These are phyloP conservation scores for Ellobius talpinus DNA, from an alignment of 2,113 vertebrate species.

Conservation along the genomic window DNA sequence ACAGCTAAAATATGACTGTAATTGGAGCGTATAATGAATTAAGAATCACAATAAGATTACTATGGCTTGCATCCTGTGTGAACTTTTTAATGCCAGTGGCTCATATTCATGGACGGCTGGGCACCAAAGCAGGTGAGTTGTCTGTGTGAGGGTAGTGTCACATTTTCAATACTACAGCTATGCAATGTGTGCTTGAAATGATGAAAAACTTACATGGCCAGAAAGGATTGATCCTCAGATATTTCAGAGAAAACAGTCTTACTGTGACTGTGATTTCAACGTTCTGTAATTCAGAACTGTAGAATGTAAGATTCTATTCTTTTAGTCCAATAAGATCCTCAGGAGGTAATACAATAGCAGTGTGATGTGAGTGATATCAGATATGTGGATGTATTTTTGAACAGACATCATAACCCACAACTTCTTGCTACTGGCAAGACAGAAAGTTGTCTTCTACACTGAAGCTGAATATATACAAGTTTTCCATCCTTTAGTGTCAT, in stretches of 20 bases:
- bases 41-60: neutral
- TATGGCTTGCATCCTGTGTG: neutral
- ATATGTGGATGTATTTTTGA: neutral
- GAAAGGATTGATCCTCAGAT: neutral
- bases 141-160: neutral
- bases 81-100: neutral
- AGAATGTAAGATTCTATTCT: neutral
- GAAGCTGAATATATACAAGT: neutral
- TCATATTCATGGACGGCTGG: rapidly evolving
- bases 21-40: neutral
- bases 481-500: neutral
- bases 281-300: neutral
- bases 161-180: neutral
- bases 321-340: neutral
- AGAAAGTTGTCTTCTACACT: neutral
- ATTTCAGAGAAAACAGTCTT: neutral
- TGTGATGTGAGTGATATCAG: neutral
- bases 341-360: neutral
- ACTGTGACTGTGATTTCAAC: neutral
- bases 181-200: too few species aligned
- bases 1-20: neutral
- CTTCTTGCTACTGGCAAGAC: neutral
- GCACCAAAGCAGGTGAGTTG: neutral
- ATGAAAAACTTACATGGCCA: neutral
- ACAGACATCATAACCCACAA: neutral